These are phyloP conservation scores for Hipposideros larvatus DNA, from an alignment of 2,797 vertebrate genomes.

Conservation along the genomic window DNA sequence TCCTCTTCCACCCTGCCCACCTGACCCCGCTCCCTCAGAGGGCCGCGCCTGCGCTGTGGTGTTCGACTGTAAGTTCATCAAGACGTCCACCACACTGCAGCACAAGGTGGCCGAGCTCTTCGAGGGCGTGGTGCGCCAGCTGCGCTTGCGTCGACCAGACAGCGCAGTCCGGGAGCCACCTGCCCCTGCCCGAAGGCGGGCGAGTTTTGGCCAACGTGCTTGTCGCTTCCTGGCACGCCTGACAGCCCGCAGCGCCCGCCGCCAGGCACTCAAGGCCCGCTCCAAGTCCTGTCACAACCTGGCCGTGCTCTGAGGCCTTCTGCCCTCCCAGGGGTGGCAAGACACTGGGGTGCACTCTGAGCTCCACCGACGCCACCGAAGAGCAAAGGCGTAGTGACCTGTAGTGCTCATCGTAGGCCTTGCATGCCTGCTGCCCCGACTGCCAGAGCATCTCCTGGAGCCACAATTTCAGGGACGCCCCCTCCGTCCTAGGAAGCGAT, in stretches of 20 bases:
- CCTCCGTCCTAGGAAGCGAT: background rate
- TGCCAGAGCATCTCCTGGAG: fast-evolving
- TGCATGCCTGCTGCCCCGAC: no score
- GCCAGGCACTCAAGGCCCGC: slow-evolving; percentile 93
- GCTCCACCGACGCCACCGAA: background rate
- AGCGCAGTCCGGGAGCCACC: slow-evolving; percentile 75
- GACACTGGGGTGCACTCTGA: background rate
- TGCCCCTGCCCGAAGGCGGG: slow-evolving; percentile 88
- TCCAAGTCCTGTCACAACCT: slow-evolving; percentile 98
- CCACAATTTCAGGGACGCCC: background rate
- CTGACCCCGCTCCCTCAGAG: slow-evolving; percentile 86
- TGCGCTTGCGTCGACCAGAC: slow-evolving; percentile 92
- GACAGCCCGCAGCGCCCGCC: slow-evolving; percentile 94
- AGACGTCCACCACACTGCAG: slow-evolving; percentile 96
- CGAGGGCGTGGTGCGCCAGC: slow-evolving; percentile 96
- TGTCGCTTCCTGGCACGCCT: slow-evolving; percentile 94
- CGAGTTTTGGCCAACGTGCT: slow-evolving; percentile 94
- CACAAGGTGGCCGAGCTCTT: slow-evolving; percentile 97
- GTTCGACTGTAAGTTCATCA: slow-evolving; percentile 99
- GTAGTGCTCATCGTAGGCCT: background rate
- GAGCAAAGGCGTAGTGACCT: background rate
- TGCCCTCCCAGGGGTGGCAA: fast-evolving
- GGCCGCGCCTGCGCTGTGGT: slow-evolving; percentile 94
- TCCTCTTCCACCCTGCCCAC: background rate
- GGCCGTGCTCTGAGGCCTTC: slow-evolving; percentile 91